phyloP scores from a whole-genome alignment of 1,140 invertebrate species.

The Cardiocondyla obscurior region DNA sequence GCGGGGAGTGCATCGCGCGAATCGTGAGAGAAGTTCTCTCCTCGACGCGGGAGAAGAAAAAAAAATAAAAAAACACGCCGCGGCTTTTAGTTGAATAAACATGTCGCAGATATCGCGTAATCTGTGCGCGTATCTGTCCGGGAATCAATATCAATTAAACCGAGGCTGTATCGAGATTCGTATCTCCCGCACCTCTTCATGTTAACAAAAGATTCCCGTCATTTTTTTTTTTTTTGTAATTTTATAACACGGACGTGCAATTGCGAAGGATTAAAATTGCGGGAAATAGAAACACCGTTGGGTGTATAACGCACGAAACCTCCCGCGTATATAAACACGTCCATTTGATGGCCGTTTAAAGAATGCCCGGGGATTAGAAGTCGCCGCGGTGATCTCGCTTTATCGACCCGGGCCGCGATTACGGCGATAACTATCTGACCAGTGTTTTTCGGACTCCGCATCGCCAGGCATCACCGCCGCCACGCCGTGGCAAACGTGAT shows the following conservation, averaged over 20 bases:
- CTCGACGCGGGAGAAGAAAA: conserved; percentile 26
- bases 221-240: not conserved
- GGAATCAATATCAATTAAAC: conserved; percentile 40
- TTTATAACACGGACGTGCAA: not conserved
- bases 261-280: not conserved
- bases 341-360: conserved; percentile 51
- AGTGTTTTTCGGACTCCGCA: conserved; percentile 42
- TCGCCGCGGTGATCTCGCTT: conserved; percentile 44
- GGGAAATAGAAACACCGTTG: not conserved
- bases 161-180: not conserved
- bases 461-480: conserved; percentile 27
- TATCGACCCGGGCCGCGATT: conserved; percentile 51
- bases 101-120: conserved; percentile 59
- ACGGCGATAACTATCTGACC: conserved; percentile 61
- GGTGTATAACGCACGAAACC: not conserved
- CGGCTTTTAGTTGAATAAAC: conserved; percentile 79
- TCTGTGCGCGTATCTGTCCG: conserved; percentile 36
- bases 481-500: conserved; percentile 53
- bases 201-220: conserved; percentile 10
- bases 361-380: conserved; percentile 64
- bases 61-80: conserved; percentile 33
- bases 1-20: not conserved
- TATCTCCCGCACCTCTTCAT: not conserved
- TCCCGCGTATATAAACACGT: not conserved
- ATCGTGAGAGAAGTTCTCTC: not conserved